Conservation (phyloP, 2,888 invertebrate genomes). For the Ornithoptera priamus region DNA sequence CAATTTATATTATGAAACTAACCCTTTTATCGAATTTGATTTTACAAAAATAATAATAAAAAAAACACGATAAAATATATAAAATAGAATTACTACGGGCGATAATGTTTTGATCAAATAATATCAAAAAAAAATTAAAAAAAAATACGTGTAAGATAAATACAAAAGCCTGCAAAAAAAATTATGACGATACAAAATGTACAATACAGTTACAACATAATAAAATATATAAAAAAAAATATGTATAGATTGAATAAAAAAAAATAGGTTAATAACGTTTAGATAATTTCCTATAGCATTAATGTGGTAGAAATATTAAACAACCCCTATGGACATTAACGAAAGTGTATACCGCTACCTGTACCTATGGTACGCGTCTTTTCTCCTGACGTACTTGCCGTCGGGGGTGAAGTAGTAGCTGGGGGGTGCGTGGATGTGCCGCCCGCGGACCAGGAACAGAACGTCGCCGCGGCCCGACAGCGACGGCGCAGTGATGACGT, state of each 20-base stretch:
- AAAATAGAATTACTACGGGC: no score
- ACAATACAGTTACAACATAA: not conserved
- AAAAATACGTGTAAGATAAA: not conserved
- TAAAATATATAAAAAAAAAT: not conserved
- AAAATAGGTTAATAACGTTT: not conserved
- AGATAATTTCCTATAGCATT: not conserved
- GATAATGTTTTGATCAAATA: not conserved
- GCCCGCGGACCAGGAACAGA: slow-evolving; percentile 68
- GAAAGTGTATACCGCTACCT: slow-evolving; percentile 51
- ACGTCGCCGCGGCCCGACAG: slow-evolving; percentile 58
- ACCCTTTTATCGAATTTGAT: not conserved
- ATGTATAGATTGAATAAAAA: not conserved
- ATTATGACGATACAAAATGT: not conserved
- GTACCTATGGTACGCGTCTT: slow-evolving; percentile 71
- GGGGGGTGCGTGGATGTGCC: slow-evolving; percentile 72
- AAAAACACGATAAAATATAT: no score
- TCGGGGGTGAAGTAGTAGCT: slow-evolving; percentile 74
- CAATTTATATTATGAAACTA: not conserved
- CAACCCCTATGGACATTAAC: not conserved
- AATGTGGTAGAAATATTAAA: not conserved
- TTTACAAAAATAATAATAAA: no score
- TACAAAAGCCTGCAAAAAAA: not conserved
- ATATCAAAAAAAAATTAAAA: not conserved
- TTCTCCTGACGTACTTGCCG: slow-evolving; percentile 73
- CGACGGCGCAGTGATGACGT: slow-evolving; percentile 72